A percentile compares a stretch with the other conserved stretches of the same genome.
These are phyloP conservation scores for Apantesis nais DNA, from an alignment of 2,888 invertebrate genomes.

Conservation along the genomic window DNA sequence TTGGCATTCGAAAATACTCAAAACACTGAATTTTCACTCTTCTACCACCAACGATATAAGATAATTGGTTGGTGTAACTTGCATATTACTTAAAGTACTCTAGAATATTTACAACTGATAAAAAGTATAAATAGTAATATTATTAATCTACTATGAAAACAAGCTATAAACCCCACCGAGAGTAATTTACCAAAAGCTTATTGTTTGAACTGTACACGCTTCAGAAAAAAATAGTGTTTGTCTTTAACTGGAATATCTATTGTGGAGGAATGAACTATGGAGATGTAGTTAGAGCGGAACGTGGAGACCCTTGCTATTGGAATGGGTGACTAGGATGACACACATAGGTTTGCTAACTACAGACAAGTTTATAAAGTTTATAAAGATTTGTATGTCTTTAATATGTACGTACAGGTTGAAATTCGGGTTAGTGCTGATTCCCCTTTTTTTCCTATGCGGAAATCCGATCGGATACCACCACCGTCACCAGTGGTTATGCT, in stretches of 20 bases:
- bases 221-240: constrained; percentile 33
- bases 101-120: background rate
- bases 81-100: too few relatives aligned
- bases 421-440: too few relatives aligned
- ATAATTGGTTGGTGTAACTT: too few relatives aligned
- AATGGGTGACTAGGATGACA: constrained; percentile 41
- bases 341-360: constrained; percentile 21
- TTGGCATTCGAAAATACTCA: too few relatives aligned
- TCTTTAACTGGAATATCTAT: constrained; percentile 31
- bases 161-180: constrained; percentile 26
- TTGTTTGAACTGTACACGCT: constrained; percentile 34
- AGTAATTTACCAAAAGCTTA: constrained; percentile 45
- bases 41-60: too few relatives aligned
- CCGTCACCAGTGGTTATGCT: too few relatives aligned
- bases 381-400: background rate
- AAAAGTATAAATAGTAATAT: too few relatives aligned
- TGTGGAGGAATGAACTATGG: constrained; percentile 30
- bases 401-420: too few relatives aligned
- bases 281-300: constrained; percentile 36
- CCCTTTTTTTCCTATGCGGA: too few relatives aligned
- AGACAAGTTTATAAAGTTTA: background rate
- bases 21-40: too few relatives aligned
- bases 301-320: constrained; percentile 35
- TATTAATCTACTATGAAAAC: constrained; percentile 21
- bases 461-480: too few relatives aligned